These are phyloP conservation scores for Apocrypta bakeri DNA, from an alignment of 1,140 invertebrate genomes.

Conservation along the genomic window DNA sequence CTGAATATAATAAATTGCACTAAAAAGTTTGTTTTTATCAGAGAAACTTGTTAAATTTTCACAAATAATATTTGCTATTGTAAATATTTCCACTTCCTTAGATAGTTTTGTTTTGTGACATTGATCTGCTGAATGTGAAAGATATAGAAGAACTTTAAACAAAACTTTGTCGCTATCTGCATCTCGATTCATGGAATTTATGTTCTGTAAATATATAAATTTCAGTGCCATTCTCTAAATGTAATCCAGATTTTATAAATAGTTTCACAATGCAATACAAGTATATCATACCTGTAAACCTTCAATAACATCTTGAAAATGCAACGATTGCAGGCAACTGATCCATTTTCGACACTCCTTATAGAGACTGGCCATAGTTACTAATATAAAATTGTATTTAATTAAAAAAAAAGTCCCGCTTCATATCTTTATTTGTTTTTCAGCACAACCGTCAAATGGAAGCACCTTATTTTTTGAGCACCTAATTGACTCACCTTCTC, in stretches of 20 bases:
- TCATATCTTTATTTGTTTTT: no score
- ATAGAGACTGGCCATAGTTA: conserved; percentile 44
- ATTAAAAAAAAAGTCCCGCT: no score
- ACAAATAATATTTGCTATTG: conserved; percentile 54
- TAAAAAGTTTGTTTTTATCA: conserved; percentile 56
- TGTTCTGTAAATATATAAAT: conserved; percentile 51
- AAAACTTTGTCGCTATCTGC: conserved; percentile 51
- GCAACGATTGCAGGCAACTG: conserved; percentile 38
- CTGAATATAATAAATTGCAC: conserved; percentile 59
- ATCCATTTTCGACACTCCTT: conserved; percentile 54
- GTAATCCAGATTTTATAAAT: background rate
- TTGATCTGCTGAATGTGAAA: conserved; percentile 56
- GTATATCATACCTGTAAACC: conserved; percentile 53
- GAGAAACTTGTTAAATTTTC: conserved; percentile 51
- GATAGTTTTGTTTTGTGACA: conserved; percentile 51
- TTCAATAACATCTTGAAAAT: conserved; percentile 48
- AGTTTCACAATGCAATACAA: background rate
- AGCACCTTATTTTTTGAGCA: no score
- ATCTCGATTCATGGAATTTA: background rate
- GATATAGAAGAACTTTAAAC: conserved; percentile 57
- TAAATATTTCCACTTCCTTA: conserved; percentile 52
- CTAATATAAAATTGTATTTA: background rate
- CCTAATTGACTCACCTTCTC: no score
- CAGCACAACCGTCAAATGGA: no score
- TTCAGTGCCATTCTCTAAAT: background rate